Base-by-base conservation (phyloP, 2,888 invertebrate genomes). In the Chrysotoxum bicinctum region DNA sequence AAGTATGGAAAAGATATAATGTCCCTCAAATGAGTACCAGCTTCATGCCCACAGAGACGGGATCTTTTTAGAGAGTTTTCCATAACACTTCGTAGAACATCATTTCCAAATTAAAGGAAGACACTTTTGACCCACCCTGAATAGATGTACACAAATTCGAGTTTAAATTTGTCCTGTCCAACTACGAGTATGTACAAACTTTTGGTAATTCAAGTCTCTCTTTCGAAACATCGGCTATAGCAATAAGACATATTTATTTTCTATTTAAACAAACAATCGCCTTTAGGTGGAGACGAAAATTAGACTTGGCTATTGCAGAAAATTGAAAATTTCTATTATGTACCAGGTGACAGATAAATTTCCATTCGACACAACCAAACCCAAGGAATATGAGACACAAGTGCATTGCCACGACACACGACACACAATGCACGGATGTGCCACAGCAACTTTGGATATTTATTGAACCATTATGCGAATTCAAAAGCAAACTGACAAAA, bases 391-490 rank as follows among this genome's bases (percentile, higher is more conserved):
- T 74, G 40, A 60, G 16, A 23, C 64, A 70, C 66, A 45, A 72
- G 66, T 76, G 58, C 60, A 68, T 37, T 76, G 45, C 32, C 30
- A 52, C 62, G 37, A 12, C 10, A n/a, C 32, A 35, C 45, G 12
- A 30, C 40, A 8, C 58, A 12, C 7, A 12, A 14, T 9, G 9
- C 37, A 35, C 4, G 48, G 2, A 16, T 40, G 8, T 40, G 40
- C 48, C 32, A 43, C 16, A 14, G 64, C 66, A 83, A 83, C 83
- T 83, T 87, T 35, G 74, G 86, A 83, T 87, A 87, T 87, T 87
- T 87, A 87, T 87, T 87, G 87, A 80, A 87, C 87, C 83, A 87
- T 84, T 87, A 87, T 87, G 76, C 60, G 87, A 72, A 80, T 80
- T 68, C 76, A 76, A 85, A 85, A 40, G 79, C 62, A 78, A 69